Evolutionary conservation across 1,140 invertebrate species (phyloP), one percentile per base, ranked within the genome.

Genomic region (Telenomus remus): DNA sequence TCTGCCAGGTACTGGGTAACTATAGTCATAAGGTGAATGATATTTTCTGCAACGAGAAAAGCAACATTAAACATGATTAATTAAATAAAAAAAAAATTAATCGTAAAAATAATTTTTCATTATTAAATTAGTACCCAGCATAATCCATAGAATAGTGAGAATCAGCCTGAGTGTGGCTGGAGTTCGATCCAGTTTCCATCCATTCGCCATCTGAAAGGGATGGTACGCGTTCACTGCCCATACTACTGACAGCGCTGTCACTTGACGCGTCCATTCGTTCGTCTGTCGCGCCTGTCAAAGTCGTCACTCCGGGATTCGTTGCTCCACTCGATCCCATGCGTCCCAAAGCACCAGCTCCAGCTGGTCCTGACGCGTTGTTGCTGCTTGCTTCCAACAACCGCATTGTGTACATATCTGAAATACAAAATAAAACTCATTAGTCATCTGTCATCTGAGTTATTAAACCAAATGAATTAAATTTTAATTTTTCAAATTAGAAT

Each of bases 171-270:
- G 90, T 91, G 64, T 93, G 92, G 39, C 93, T 93, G 1, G 94
- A 95, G 82, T 96, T 95, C 35, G 93, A 95, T 12, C 94, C 94
- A 34, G 91, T 91, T 81, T 96, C 95, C 85, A 95, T 94, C 95
- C 95, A 96, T 79, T 96, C 95, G 12, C 93, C 94, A 82, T 96
- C 95, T 8, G 94, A 95, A 0, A 95, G 87, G 0, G 94, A 95
- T 0, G 94, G 94, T 12, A 95, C 94, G n/a, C 95, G 89, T 80
- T 96, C 95, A 5, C 95, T 96, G 6, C 95, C 95, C 95, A 97
- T 96, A 1, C 95, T 96, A 68, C 95, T 96, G 34, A 96, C 95
- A 5, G 95, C 95, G 83, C 94, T 96, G 85, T 96, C 95, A 80
- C 92, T 93, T 15, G 94, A 95, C 0, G 94, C 93, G 81, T 95